phyloP scores from a whole-genome alignment of 2,113 vertebrate genomes.

The Apus apus region DNA sequence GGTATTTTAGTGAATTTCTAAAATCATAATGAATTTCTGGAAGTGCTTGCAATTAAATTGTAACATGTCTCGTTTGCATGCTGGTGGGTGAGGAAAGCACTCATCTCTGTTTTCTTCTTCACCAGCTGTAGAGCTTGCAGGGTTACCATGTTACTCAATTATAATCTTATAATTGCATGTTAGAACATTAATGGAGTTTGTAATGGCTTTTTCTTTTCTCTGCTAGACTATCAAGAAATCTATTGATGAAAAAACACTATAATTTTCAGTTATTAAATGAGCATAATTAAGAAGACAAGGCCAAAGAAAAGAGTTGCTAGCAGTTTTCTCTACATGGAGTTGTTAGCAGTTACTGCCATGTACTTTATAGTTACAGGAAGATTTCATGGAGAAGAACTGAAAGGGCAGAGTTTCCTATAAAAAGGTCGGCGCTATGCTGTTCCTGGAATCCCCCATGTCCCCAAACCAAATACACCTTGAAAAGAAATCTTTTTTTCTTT shows the following conservation, averaged over 20 bases:
- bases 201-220: conserved; percentile 8
- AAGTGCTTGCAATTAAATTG: neutral
- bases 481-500: rapidly evolving
- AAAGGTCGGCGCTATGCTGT: neutral
- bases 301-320: neutral
- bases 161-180: conserved; percentile 24
- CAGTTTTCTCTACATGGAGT: neutral
- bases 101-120: conserved; percentile 9
- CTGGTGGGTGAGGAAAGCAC: neutral
- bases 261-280: conserved; percentile 20
- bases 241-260: neutral
- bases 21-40: neutral
- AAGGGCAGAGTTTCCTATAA: neutral
- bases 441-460: neutral
- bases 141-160: neutral
- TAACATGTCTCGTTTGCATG: neutral
- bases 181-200: neutral
- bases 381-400: neutral
- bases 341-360: neutral
- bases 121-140: neutral
- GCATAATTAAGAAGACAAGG: conserved; percentile 12
- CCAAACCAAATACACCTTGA: neutral
- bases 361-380: neutral
- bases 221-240: conserved; percentile 9
- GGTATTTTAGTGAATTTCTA: neutral